These are phyloP conservation scores for Drosophila jambulina DNA, from an alignment of 1,140 invertebrate species.

Conservation along the genomic window DNA sequence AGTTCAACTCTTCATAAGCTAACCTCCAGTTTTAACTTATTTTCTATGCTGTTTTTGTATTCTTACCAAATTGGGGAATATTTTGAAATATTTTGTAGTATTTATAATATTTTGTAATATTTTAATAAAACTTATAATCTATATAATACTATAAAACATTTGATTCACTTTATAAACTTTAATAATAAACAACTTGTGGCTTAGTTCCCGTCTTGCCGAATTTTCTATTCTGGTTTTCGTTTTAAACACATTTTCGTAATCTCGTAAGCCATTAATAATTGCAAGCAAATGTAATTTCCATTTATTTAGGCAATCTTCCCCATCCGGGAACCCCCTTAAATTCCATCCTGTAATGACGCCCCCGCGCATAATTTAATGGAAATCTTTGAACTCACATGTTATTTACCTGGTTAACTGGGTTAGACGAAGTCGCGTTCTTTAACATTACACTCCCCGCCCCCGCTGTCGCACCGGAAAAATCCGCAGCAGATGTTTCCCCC, in stretches of 20 bases:
- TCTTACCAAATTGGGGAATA: too few relatives aligned
- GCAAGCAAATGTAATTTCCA: constrained; percentile 23
- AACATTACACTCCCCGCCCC: constrained; percentile 16
- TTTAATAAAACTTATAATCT: background rate
- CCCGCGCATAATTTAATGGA: constrained; percentile 41
- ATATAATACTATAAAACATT: too few relatives aligned
- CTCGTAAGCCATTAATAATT: constrained; percentile 31
- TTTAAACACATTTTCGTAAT: constrained; percentile 16
- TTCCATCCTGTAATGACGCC: background rate
- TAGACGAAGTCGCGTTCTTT: constrained; percentile 50
- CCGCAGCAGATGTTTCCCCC: constrained; percentile 31
- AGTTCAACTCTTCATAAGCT: too few relatives aligned
- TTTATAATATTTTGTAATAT: background rate
- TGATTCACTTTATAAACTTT: background rate
- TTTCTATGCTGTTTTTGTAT: too few relatives aligned
- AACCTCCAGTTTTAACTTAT: too few relatives aligned
- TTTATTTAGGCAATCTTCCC: constrained; percentile 28
- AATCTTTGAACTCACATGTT: constrained; percentile 55
- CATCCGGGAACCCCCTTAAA: constrained; percentile 9
- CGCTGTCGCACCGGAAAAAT: constrained; percentile 9
- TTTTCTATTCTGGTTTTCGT: background rate
- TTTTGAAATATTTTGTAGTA: too few relatives aligned
- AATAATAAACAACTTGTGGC: constrained; percentile 1
- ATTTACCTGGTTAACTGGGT: constrained; percentile 55
- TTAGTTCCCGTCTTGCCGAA: background rate